Evolutionary conservation across 2,113 vertebrate species (phyloP), one percentile per base, ranked within the genome.

Genomic region (Diphyllodes magnificus): DNA sequence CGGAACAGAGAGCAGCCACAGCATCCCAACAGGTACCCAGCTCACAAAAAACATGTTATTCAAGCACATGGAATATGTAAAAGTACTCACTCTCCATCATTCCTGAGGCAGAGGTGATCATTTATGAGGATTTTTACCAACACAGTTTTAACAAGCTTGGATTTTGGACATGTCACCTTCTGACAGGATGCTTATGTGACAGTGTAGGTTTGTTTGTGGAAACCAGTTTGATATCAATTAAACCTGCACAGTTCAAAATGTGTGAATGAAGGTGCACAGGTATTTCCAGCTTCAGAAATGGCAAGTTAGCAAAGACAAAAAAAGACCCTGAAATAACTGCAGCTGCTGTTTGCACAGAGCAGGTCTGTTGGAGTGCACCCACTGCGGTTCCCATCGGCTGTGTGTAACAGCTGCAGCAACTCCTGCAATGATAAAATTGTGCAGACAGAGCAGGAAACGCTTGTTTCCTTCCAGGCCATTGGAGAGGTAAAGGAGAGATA

Each of bases 11-110:
- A 86, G 98, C 99, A 27, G 95, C 98, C 23, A 95, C 98, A 17
- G 98, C 98, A 13, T 97, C 98, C 70, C 99, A 99, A 57, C 98
- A 99, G 99, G 99, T 99, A 98, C 56, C 15, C 31, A 78, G 68
- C 64, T 69, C 56, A 69, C 19, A 69, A 7, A 25, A 80, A 65
- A 50, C 19, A 12, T 3, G 19, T 53, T 69, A 15, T 13, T 24
- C 50, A 30, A n/a, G 23, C 31, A 47, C 31, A 11, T 11, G 51
- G 20, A 33, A 13, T 24, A 57, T 47, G 37, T 33, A 21, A 40
- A 60, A 57, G 56, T 30, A 24, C 2, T 45, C 42, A n/a, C 28
- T 81, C 45, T 4, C 7, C 40, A 30, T 45, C 44, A 30, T 60
- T 81, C 51, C 59, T 71, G 51, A 70, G 37, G 60, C 37, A 92